Conservation (phyloP, 2,113 vertebrate genomes). For the Ceuthmochares aereus region DNA sequence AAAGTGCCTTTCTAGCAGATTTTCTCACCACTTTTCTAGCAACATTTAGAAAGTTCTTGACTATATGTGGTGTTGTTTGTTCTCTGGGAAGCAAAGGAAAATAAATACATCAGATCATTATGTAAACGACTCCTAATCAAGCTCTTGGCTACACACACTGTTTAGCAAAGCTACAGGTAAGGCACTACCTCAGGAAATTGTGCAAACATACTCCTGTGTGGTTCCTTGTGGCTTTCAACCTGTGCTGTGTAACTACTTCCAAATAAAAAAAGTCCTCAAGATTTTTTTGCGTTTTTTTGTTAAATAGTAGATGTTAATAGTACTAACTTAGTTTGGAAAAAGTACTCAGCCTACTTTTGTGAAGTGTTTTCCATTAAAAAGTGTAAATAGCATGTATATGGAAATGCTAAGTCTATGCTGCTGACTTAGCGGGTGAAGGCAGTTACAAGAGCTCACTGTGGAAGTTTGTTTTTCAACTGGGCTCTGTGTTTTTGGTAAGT, state of each 20-base stretch:
- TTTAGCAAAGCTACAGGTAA: neutral
- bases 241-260: neutral
- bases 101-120: neutral
- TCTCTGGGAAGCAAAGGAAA: neutral
- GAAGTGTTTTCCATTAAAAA: neutral
- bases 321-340: neutral
- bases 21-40: neutral
- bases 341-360: neutral
- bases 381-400: neutral
- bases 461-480: neutral
- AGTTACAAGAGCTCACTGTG: neutral
- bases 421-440: neutral
- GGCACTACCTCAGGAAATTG: neutral
- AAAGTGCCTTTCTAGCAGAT: too few species aligned
- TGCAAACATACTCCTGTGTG: neutral
- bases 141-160: neutral
- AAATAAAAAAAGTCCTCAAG: neutral
- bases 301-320: neutral
- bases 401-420: neutral
- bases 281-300: neutral
- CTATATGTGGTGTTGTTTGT: fast-evolving
- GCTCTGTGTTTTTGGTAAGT: neutral
- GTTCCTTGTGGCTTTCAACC: neutral
- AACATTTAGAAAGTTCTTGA: neutral
- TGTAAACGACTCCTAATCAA: neutral